phyloP scores from a whole-genome alignment of 1,140 invertebrate genomes.

The Cherax destructor region DNA sequence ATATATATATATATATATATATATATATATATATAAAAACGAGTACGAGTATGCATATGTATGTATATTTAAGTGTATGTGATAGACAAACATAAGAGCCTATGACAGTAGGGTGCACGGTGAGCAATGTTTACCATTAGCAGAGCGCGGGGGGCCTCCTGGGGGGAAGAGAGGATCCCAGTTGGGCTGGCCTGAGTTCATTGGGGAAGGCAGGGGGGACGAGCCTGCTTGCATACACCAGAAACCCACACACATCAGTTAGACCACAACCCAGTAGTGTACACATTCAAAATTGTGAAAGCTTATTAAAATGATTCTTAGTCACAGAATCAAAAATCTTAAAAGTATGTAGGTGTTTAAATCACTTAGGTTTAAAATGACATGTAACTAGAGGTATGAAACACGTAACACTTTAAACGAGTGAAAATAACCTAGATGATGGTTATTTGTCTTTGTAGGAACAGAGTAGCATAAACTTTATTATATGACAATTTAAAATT shows the following conservation, averaged over 20 bases:
- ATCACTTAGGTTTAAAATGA: neutral
- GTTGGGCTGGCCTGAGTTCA: slow-evolving; percentile 49
- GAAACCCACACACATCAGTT: slow-evolving; percentile 46
- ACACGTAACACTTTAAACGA: neutral
- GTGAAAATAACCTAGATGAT: neutral
- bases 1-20: too few relatives aligned
- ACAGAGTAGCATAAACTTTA: neutral
- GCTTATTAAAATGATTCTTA: neutral
- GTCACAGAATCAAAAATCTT: neutral
- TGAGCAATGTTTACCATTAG: slow-evolving; percentile 63
- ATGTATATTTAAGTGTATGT: neutral
- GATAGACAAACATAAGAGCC: slow-evolving; percentile 13
- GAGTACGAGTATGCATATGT: neutral
- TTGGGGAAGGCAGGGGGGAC: slow-evolving; percentile 73
- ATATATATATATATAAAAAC: too few relatives aligned
- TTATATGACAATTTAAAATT: neutral
- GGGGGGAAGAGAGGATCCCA: slow-evolving; percentile 73
- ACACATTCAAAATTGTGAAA: slow-evolving; percentile 14
- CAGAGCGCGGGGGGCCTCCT: slow-evolving; percentile 70
- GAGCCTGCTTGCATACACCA: slow-evolving; percentile 68
- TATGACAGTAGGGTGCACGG: slow-evolving; percentile 14
- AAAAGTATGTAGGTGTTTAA: neutral
- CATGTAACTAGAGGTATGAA: neutral
- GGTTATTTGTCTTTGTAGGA: neutral
- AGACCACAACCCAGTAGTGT: slow-evolving; percentile 34